phyloP scores from a whole-genome alignment of 2,797 vertebrate species.

The Gallinago stenura region DNA sequence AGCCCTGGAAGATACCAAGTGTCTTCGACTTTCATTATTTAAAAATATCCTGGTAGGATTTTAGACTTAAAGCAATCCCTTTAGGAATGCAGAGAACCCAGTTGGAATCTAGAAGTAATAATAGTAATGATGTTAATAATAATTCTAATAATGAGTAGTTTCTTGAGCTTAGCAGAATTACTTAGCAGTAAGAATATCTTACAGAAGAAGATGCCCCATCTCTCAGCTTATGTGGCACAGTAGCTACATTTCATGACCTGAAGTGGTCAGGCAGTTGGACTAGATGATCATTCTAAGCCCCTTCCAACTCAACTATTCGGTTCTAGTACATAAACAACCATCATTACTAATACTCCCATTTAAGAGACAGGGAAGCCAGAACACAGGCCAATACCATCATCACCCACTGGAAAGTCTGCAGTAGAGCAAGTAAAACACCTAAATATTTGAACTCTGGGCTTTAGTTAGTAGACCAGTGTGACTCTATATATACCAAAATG shows the following conservation, averaged over 20 bases:
- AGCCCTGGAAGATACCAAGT: neutral
- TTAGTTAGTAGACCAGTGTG: neutral
- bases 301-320: neutral
- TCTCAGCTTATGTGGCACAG: neutral
- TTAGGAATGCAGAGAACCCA: neutral
- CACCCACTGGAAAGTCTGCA: neutral
- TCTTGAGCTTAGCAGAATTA: neutral
- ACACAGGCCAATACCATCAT: neutral
- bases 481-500: neutral
- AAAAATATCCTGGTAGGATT: neutral
- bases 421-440: neutral
- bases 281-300: neutral
- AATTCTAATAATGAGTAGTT: neutral
- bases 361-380: neutral
- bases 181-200: neutral
- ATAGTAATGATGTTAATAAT: neutral
- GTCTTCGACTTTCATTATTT: constrained; percentile 12
- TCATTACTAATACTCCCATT: neutral
- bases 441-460: neutral
- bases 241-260: neutral
- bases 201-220: neutral
- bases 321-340: neutral
- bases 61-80: neutral
- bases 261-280: rapidly evolving
- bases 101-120: neutral